phyloP scores from a whole-genome alignment of 2,888 invertebrate genomes.

The Aradus depressus region DNA sequence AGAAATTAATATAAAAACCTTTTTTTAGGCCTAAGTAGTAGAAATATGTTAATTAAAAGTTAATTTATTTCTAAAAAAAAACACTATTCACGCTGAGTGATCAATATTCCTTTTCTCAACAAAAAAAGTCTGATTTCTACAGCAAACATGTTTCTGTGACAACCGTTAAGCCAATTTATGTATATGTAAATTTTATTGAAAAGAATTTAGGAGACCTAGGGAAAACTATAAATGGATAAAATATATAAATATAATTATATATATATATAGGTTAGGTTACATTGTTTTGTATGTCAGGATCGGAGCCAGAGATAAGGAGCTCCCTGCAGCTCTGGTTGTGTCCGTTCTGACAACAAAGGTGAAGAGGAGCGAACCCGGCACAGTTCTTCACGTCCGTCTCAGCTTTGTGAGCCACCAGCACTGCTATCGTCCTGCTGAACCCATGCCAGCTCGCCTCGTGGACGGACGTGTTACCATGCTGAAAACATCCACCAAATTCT shows the following conservation, averaged over 20 bases:
- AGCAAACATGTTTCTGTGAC: too few relatives aligned
- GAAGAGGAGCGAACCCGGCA: conserved; percentile 86
- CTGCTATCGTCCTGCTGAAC: conserved; percentile 69
- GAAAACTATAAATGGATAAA: background rate
- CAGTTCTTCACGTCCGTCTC: conserved; percentile 57
- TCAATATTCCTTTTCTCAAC: too few relatives aligned
- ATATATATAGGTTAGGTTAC: conserved; percentile 41
- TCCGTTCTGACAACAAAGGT: conserved; percentile 90
- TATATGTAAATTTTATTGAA: too few relatives aligned
- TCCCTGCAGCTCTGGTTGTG: conserved; percentile 91
- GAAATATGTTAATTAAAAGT: too few relatives aligned
- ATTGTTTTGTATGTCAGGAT: conserved; percentile 82
- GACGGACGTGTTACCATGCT: conserved; percentile 88
- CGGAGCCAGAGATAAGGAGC: conserved; percentile 72
- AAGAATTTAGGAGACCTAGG: too few relatives aligned
- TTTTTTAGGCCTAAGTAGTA: too few relatives aligned
- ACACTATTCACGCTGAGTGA: background rate
- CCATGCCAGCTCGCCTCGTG: conserved; percentile 96
- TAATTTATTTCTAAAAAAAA: too few relatives aligned
- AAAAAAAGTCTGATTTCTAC: too few relatives aligned
- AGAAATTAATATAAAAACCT: too few relatives aligned
- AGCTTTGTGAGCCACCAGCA: conserved; percentile 51
- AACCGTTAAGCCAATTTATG: too few relatives aligned
- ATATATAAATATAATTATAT: background rate
- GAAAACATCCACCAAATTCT: conserved; percentile 34